These are phyloP conservation scores for Clarias batrachus DNA, from an alignment of 2,113 vertebrate species.

Conservation along the genomic window DNA sequence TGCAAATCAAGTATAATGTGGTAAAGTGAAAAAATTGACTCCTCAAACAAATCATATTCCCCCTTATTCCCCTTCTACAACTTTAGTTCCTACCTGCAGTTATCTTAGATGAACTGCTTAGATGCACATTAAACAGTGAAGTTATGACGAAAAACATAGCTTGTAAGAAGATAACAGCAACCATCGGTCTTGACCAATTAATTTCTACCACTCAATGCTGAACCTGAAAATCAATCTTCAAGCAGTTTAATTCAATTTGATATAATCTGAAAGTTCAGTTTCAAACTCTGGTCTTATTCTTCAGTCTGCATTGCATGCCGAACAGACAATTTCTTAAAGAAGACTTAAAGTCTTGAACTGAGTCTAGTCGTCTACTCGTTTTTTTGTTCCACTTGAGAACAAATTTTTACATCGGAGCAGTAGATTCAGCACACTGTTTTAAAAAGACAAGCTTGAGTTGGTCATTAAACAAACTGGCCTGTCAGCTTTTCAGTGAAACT, in stretches of 20 bases:
- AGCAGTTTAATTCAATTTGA: background rate
- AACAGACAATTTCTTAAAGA: background rate
- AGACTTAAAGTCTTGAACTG: background rate
- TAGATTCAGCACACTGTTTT: background rate
- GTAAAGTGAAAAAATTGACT: background rate
- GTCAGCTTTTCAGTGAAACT: constrained; percentile 24
- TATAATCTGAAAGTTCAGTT: background rate
- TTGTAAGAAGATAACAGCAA: background rate
- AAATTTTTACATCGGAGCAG: background rate
- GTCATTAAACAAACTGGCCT: constrained; percentile 31
- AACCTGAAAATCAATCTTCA: background rate
- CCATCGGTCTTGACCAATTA: background rate
- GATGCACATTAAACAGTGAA: no score
- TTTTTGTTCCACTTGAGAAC: constrained; percentile 5
- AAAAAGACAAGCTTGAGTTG: constrained; percentile 28
- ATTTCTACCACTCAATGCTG: background rate
- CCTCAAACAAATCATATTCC: background rate
- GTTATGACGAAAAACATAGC: no score
- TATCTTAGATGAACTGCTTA: background rate
- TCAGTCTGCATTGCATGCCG: background rate
- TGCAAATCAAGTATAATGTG: background rate
- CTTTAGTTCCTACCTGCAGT: background rate
- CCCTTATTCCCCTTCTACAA: background rate
- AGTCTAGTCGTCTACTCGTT: no score
- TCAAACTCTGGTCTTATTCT: background rate